phyloP scores from a whole-genome alignment of 2,888 invertebrate genomes.

The Apodemia mormo region DNA sequence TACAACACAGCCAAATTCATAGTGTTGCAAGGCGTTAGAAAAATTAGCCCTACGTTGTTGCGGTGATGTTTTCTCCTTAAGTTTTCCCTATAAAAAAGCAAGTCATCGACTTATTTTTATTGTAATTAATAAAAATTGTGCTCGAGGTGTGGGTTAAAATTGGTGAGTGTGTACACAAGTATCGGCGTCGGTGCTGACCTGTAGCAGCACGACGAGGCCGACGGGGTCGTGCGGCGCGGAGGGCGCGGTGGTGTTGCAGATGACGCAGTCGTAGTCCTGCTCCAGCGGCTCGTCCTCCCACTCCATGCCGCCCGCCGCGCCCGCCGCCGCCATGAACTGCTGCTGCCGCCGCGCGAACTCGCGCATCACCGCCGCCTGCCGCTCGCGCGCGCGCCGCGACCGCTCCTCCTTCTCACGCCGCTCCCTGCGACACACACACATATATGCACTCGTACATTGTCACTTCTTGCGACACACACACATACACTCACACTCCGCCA shows the following conservation, averaged over 20 bases:
- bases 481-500: background rate
- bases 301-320: constrained; percentile 72
- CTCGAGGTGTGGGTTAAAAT: too few species aligned
- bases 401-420: constrained; percentile 90
- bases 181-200: constrained; percentile 53
- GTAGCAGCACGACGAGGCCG: constrained; percentile 93
- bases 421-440: constrained; percentile 62
- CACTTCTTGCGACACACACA: background rate
- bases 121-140: too few species aligned
- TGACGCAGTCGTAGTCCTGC: constrained; percentile 95
- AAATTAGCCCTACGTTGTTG: too few species aligned
- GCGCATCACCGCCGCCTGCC: constrained; percentile 95
- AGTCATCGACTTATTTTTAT: too few species aligned
- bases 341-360: constrained; percentile 95
- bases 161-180: too few species aligned
- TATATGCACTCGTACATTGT: too few species aligned
- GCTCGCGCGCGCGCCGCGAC: constrained; percentile 91
- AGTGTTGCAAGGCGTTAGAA: too few species aligned
- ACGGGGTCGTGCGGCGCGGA: constrained; percentile 89
- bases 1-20: too few species aligned
- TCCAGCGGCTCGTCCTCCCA: constrained; percentile 83
- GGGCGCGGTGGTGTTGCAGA: constrained; percentile 94
- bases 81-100: too few species aligned
- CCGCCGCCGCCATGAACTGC: constrained; percentile 89
- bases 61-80: too few species aligned